A percentile compares a stretch with the other conserved stretches of the same genome.
Conservation (phyloP, 2,797 vertebrate species). For the Alauda arvensis region DNA sequence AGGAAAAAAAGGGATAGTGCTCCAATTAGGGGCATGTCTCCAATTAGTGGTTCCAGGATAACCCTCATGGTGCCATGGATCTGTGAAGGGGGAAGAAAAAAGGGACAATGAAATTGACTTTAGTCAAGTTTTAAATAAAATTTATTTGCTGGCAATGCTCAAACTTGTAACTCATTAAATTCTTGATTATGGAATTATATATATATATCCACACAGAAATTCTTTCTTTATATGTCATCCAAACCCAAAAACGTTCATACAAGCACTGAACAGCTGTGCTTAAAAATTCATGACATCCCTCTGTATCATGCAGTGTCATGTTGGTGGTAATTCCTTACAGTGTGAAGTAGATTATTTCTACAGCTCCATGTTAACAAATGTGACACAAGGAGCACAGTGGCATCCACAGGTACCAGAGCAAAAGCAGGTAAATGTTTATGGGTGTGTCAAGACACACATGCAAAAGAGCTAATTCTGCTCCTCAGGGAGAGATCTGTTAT, state of each 20-base stretch:
- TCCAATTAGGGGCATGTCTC: slow-evolving; percentile 93
- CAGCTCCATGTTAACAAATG: background rate
- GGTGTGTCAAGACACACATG: background rate
- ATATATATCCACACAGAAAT: background rate
- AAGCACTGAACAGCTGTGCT: background rate
- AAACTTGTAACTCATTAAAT: background rate
- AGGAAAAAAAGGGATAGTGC: slow-evolving; percentile 93
- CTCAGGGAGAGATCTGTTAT: background rate
- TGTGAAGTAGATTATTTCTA: background rate
- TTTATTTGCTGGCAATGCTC: background rate
- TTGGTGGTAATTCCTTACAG: background rate
- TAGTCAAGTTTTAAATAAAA: background rate
- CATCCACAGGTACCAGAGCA: background rate
- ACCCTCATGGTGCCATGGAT: slow-evolving; percentile 90
- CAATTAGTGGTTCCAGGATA: slow-evolving; percentile 93
- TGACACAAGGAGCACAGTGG: background rate
- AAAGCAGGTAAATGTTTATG: background rate
- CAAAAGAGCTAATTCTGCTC: background rate
- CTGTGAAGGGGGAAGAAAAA: slow-evolving; percentile 61
- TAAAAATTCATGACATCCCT: background rate
- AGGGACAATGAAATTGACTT: background rate
- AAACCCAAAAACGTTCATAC: background rate
- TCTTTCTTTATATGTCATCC: background rate
- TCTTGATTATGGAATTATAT: background rate
- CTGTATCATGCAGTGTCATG: background rate